phyloP scores from a whole-genome alignment of 2,888 invertebrate species.

The Nasonovia ribisnigri region DNA sequence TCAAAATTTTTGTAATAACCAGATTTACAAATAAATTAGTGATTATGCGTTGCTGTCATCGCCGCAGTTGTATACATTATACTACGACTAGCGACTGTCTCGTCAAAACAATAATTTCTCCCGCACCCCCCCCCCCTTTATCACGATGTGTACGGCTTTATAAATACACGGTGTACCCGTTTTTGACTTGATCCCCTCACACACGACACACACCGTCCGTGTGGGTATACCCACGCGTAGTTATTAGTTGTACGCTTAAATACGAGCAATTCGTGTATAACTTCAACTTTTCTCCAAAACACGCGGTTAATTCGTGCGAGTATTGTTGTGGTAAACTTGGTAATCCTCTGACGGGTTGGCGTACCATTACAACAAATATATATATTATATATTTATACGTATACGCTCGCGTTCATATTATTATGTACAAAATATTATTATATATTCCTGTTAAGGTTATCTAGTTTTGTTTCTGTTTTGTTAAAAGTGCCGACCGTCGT shows the following conservation, averaged over 20 bases:
- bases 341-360: slow-evolving; percentile 32
- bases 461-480: slow-evolving; percentile 29
- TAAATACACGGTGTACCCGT: background rate
- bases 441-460: background rate
- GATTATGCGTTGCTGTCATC: no score
- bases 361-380: background rate
- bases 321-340: background rate
- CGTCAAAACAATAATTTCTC: background rate
- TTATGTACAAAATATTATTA: background rate
- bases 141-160: background rate
- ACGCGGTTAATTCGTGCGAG: slow-evolving; percentile 37
- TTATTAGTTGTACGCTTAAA: background rate
- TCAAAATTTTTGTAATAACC: no score
- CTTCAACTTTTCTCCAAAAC: slow-evolving; percentile 22
- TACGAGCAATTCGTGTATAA: background rate
- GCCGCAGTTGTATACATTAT: no score
- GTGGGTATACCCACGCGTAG: background rate
- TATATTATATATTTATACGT: background rate
- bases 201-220: no score
- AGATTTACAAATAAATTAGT: no score
- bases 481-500: background rate
- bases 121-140: background rate
- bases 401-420: background rate
- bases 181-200: background rate
- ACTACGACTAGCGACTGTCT: no score